phyloP scores from a whole-genome alignment of 1,140 invertebrate genomes.

The Cotesia typhae region DNA sequence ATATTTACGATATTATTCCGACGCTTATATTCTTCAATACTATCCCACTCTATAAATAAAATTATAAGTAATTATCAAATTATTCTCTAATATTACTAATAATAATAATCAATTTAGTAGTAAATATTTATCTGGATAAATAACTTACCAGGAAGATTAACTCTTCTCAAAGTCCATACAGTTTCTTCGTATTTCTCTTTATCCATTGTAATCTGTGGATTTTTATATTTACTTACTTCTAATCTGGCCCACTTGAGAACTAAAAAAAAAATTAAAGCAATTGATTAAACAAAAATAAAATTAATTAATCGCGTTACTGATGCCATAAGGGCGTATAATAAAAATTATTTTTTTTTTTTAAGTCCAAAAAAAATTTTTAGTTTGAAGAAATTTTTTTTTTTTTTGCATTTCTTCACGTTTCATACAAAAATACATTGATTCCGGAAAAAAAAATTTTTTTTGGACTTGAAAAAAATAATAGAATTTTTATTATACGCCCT shows the following conservation, averaged over 20 bases:
- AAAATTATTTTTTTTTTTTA: too few relatives aligned
- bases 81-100: neutral
- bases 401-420: too few relatives aligned
- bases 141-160: conserved; percentile 10
- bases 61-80: conserved; percentile 10
- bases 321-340: too few relatives aligned
- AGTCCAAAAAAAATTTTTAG: too few relatives aligned
- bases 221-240: conserved; percentile 43
- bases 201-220: conserved; percentile 46
- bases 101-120: too few relatives aligned
- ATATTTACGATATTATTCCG: neutral
- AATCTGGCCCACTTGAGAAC: conserved; percentile 56
- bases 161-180: conserved; percentile 25
- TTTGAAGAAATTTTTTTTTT: too few relatives aligned
- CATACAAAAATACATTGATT: too few relatives aligned
- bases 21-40: conserved; percentile 17
- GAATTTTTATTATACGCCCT: too few relatives aligned
- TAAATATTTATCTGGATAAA: neutral
- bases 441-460: too few relatives aligned
- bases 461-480: too few relatives aligned
- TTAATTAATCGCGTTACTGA: neutral
- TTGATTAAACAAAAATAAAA: conserved; percentile 20
- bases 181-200: conserved; percentile 45
- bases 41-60: conserved; percentile 22
- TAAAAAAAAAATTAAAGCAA: conserved; percentile 37